These are phyloP conservation scores for Lochmaea capreae DNA, from an alignment of 2,888 invertebrate species.

Conservation along the genomic window DNA sequence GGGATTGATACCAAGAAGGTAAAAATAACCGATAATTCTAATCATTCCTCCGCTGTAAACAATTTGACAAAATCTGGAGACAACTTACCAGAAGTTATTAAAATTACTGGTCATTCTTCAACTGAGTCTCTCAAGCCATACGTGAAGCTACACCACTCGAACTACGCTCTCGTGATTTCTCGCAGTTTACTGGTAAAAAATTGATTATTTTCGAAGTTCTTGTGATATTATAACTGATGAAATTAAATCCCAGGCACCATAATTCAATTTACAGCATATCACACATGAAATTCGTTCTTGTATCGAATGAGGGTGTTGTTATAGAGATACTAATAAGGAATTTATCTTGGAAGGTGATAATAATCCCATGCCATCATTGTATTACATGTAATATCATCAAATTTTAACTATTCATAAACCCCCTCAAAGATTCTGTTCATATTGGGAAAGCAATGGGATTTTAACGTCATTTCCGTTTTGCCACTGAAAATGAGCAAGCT, in stretches of 20 bases:
- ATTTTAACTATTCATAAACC: slow-evolving; percentile 37
- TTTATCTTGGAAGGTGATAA: slow-evolving; percentile 4
- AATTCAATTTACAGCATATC: neutral
- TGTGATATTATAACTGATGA: no score
- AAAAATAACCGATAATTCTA: no score
- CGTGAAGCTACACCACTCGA: no score
- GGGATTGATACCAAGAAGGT: no score
- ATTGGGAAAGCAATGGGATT: slow-evolving; percentile 34
- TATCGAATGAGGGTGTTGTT: neutral
- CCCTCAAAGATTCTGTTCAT: slow-evolving; percentile 37
- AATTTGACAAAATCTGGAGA: no score
- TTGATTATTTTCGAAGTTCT: no score
- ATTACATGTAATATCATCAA: slow-evolving; percentile 28
- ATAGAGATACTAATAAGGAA: neutral
- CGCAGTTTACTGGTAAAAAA: no score
- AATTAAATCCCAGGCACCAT: neutral
- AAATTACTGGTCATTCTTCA: no score
- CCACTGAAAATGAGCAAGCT: slow-evolving; percentile 30
- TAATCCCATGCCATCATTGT: slow-evolving; percentile 23
- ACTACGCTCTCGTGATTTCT: no score
- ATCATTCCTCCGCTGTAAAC: no score
- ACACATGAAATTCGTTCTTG: neutral
- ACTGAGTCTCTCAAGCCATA: no score
- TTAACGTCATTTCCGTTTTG: slow-evolving; percentile 39
- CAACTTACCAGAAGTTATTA: no score